phyloP scores from a whole-genome alignment of 1,140 invertebrate species.

The Ips typographus region DNA sequence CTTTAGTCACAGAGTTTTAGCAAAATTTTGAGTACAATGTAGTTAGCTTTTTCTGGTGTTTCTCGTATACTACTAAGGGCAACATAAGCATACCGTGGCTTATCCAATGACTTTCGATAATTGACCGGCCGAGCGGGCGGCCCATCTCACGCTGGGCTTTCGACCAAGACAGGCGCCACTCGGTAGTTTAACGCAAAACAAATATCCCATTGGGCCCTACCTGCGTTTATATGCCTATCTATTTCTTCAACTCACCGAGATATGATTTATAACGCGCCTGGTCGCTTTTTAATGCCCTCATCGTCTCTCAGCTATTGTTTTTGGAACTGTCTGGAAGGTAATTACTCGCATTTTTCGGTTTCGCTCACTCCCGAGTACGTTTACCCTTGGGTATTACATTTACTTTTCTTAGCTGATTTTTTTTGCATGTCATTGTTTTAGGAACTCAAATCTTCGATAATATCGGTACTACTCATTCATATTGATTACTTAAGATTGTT shows the following conservation, averaged over 20 bases:
- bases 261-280: conserved; percentile 27
- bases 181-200: conserved; percentile 34
- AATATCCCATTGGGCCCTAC: conserved; percentile 34
- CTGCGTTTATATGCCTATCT: conserved; percentile 38
- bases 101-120: conserved; percentile 26
- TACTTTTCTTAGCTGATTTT: no score
- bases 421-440: no score
- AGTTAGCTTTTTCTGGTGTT: background rate
- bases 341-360: background rate
- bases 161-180: conserved; percentile 30
- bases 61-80: background rate
- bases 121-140: conserved; percentile 19
- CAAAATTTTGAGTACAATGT: background rate
- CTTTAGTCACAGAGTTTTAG: no score
- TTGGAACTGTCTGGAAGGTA: conserved; percentile 9
- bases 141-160: conserved; percentile 13
- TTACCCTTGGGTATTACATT: no score
- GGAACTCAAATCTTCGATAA: no score
- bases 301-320: conserved; percentile 18
- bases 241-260: conserved; percentile 35
- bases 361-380: no score
- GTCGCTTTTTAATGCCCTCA: conserved; percentile 8
- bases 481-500: no score
- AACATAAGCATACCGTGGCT: background rate
- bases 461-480: no score